Base-by-base conservation (phyloP, 2,888 invertebrate species). In the Cataglyphis livida region DNA sequence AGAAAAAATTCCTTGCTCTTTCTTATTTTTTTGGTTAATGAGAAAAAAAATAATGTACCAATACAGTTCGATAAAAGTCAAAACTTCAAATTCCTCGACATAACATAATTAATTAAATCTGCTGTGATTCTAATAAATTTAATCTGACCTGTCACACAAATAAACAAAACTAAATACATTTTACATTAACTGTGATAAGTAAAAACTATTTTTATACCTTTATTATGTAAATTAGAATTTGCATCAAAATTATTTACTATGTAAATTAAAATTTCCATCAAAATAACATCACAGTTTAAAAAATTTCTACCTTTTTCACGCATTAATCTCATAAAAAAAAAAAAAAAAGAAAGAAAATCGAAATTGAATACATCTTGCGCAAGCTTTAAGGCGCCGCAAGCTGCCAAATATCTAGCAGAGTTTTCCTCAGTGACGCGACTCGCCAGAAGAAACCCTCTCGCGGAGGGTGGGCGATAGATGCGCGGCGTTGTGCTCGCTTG, bases 381-480 rank as follows among this genome's bases (percentile, higher is more conserved):
- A 71, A 71, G 0, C 41, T 71, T 79, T 61, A 79, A 79, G 68
- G 44, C 59, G 59, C 59, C 78, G 78, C 78, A 71, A 71, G 78
- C 78, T 79, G 78, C 78, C 78, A 71, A 79, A 79, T 79, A 68
- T 73, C 73, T 66, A 74, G 84, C 76, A 83, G 51, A 68, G 82
- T 88, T 89, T 89, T 87, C 87, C 87, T 82, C 82, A 48, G 74
- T 81, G 85, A 83, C 85, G 88, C 86, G 81, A 79, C 44, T 59
- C 68, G 68, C 78, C 35, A 84, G 82, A 89, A 89, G 89, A 89
- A 89, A 90, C 87, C 44, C 68, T 78, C 68, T 88, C 88, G 71
- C 73, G 87, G 35, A 70, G 70, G 70, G 44, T 79, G 78, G 85
- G 85, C 85, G 87, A 83, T 51, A 51, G 48, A 51, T 51, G 48